Conservation (phyloP, 2,797 vertebrate genomes). For the Arnoldichthys spilopterus region DNA sequence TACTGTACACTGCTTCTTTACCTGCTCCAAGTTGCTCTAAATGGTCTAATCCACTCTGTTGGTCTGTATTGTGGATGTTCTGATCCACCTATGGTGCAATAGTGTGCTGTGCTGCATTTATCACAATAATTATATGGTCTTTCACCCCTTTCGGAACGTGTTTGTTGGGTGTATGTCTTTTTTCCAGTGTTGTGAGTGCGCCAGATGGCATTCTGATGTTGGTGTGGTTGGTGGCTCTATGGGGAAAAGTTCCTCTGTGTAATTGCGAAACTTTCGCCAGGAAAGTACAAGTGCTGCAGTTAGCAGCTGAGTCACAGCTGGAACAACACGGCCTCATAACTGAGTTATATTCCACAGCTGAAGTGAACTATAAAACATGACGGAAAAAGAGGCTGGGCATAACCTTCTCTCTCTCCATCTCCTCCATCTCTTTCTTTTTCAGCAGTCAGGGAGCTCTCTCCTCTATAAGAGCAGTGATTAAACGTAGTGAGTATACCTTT, state of each 20-base stretch:
- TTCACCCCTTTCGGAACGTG: neutral
- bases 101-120: no score
- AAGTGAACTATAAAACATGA: neutral
- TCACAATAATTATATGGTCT: no score
- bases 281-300: constrained; percentile 21
- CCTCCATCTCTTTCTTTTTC: constrained; percentile 7
- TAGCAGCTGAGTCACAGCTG: constrained; percentile 30
- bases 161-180: neutral
- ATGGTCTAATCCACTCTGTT: no score
- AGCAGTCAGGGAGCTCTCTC: constrained; percentile 92
- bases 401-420: neutral
- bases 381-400: neutral
- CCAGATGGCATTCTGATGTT: neutral
- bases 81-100: no score
- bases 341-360: neutral
- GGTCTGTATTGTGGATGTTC: no score
- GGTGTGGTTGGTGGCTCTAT: constrained; percentile 9
- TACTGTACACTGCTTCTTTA: no score
- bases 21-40: no score
- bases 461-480: constrained; percentile 94
- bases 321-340: neutral
- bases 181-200: neutral
- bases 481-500: constrained; percentile 86
- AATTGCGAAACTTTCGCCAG: neutral
- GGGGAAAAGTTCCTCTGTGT: constrained; percentile 14